Conservation (phyloP, 2,113 vertebrate genomes). For the Callospermophilus lateralis region DNA sequence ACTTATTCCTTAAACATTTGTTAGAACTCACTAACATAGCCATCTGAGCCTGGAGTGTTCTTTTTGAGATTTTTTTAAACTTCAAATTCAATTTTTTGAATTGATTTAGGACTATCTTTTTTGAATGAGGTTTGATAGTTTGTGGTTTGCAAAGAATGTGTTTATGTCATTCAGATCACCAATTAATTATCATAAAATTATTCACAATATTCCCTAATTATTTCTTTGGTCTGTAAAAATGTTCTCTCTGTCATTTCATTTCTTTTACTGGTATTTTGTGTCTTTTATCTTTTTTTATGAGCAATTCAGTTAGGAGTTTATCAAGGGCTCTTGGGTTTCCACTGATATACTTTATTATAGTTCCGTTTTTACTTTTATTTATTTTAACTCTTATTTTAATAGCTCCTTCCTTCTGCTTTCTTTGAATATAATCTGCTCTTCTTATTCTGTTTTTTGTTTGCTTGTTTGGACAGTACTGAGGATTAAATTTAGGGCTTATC, state of each 20-base stretch:
- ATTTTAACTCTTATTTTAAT: background rate
- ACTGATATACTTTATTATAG: background rate
- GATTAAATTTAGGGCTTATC: too few species aligned
- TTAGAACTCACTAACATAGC: background rate
- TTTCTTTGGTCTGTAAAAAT: background rate
- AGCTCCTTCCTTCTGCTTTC: background rate
- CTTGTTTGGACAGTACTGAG: too few species aligned
- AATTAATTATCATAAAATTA: slow-evolving; percentile 9
- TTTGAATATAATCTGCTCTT: background rate
- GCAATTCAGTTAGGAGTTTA: background rate
- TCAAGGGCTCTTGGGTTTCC: background rate
- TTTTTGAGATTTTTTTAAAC: too few species aligned
- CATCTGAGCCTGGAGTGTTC: background rate
- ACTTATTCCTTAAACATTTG: background rate
- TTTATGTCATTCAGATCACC: background rate
- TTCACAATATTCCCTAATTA: slow-evolving; percentile 1
- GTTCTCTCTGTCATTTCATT: background rate
- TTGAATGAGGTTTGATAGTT: background rate
- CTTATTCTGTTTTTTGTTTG: background rate
- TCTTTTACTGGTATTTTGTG: background rate
- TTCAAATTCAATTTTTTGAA: too few species aligned
- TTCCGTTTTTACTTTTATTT: background rate
- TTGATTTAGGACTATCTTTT: background rate
- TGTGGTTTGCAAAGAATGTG: background rate
- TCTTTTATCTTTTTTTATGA: background rate